Base-by-base conservation (phyloP, 1,140 invertebrate genomes). In the Drosophila baimaii region DNA sequence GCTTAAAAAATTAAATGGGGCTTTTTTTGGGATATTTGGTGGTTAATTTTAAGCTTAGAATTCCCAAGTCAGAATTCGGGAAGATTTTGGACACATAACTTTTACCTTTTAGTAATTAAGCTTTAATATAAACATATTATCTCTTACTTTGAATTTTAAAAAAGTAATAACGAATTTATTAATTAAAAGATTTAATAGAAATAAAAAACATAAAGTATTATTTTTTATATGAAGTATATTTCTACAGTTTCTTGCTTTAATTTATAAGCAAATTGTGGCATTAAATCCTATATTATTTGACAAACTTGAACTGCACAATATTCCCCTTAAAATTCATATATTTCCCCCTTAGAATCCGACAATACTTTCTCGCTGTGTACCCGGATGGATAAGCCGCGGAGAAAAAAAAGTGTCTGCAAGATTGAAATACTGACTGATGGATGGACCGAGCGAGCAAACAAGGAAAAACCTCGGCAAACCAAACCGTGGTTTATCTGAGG, bases 351-450 rank as follows among this genome's bases (percentile, higher is more conserved):
- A n/a, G 19, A 52, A 37, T 12, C 9, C 2, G 3, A 1, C 23
- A 0, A 2, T 13, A n/a, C 2, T 39, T 51, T 33, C 27, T 43
- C 3, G 0, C 31, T 17, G 25, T 64, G 70, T 29, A 46, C 23
- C 61, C 47, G 35, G 59, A 58, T 85, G 59, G 68, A 63, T 77
- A 70, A 63, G 47, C 51, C 52, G 43, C 3, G 12, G 29, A 31
- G 61, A 65, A 56, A 79, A 84, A 79, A 79, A 79, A 77, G 79
- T 83, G 82, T 77, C 78, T 79, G 44, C 43, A 5, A 83, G 76
- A 86, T 88, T 79, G 79, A 82, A 57, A 72, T 64, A 89, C 79
- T 77, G 81, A 70, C 62, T 70, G 71, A 82, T 82, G 79, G 74
- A 78, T 70, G 59, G 57, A 46, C 65, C 59, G 46, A 23, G 46